A percentile compares a stretch with the other conserved stretches of the same genome.
Evolutionary conservation across 2,888 invertebrate species (phyloP).

Genomic region (Parnassius smintheus): DNA sequence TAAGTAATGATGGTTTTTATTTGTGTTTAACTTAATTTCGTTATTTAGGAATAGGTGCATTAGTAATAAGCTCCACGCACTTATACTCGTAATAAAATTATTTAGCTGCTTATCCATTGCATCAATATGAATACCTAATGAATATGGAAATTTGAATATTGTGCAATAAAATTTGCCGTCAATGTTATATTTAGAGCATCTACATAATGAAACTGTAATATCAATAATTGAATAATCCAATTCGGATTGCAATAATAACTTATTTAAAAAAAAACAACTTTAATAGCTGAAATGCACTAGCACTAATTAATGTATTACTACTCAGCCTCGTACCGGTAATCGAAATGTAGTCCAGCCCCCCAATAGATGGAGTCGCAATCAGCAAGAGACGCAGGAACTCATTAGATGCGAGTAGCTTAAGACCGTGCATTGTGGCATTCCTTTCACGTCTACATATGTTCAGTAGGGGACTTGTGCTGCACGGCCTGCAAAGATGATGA

Average conservation of each 20-base stretch:
- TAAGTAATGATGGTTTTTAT: not conserved
- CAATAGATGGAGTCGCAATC: no score
- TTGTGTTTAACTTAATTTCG: constrained; percentile 26
- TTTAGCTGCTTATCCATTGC: constrained; percentile 59
- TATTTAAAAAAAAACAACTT: constrained; percentile 34
- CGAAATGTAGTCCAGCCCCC: no score
- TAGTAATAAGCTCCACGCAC: constrained; percentile 39
- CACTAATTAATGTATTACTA: no score
- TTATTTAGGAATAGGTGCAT: constrained; percentile 30
- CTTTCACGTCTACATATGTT: no score
- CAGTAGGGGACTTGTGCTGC: no score
- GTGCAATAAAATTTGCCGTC: constrained; percentile 54
- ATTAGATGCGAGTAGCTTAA: no score
- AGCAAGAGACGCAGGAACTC: no score
- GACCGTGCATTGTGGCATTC: no score
- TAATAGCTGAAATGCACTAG: no score
- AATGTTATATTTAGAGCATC: constrained; percentile 38
- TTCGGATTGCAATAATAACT: constrained; percentile 30
- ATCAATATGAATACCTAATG: constrained; percentile 64
- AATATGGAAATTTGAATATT: constrained; percentile 67
- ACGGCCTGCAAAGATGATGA: no score
- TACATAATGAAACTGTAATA: constrained; percentile 37
- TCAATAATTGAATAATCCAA: constrained; percentile 35
- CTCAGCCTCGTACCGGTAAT: no score
- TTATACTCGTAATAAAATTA: constrained; percentile 46